Base-by-base conservation (phyloP, 1,140 invertebrate species). In the Micrasema minimum region DNA sequence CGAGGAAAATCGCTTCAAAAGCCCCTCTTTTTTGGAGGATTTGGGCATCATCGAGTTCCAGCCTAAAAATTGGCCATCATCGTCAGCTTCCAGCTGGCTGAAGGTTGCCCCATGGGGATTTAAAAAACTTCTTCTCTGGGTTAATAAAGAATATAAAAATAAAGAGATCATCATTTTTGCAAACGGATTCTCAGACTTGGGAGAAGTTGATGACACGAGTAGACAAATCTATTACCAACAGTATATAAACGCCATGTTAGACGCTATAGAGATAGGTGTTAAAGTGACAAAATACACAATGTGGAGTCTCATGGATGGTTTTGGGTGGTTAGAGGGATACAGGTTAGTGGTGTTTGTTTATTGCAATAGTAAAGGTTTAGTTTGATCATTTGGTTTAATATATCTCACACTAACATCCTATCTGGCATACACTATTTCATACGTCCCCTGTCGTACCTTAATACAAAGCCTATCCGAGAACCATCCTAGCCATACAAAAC, bases 261-360 rank as follows among this genome's bases (percentile, higher is more conserved):
- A 71, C 50, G 76, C 66, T 23, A 70, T 75, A 5, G 75, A 78
- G 64, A 77, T 79, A 31, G 74, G 74, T 3, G 75, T 78, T 2
- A 82, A 80, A 46, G 72, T 83, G 0, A 74, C 74, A 2, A 86
- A 81, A 0, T 91, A 90, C 76, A 87, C 86, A n/a, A 81, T 82
- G 4, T 91, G 89, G 89, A 85, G 85, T 7, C 76, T 91, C 2
- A 81, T 89, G 78, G 89, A 91, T 74, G 89, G 89, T 75, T 88
- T 89, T 73, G 88, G 90, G 78, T 90, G 88, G 88, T 77, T 77
- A 22, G 78, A 76, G 37, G 85, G 83, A 38, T 79, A 83, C 69
- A 78, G 72, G 81, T 79, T 68, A 77, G 74, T 31, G n/a, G 5
- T 26, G 9, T 22, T 0, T 3, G 2, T 2, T 51, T 22, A 11